phyloP scores from a whole-genome alignment of 2,113 vertebrate species.

The Lamprotornis superbus region DNA sequence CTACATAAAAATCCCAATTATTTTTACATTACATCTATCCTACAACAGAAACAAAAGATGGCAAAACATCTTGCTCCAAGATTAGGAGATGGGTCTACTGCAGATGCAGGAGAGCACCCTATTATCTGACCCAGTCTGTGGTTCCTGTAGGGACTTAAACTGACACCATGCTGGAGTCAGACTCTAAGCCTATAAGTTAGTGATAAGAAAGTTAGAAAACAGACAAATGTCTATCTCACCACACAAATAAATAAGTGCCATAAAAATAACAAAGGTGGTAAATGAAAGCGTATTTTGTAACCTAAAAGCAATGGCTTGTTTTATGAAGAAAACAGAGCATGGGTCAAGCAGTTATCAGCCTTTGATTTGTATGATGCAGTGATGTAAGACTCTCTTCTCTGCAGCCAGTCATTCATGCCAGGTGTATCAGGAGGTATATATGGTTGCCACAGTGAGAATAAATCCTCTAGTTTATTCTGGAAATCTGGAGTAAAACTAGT shows the following conservation, averaged over 20 bases:
- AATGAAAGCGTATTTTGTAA: neutral
- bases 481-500: neutral
- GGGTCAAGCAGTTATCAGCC: neutral
- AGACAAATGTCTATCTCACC: neutral
- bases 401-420: neutral
- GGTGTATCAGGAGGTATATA: neutral
- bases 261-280: neutral
- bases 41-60: neutral
- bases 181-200: neutral
- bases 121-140: accelerated
- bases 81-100: neutral
- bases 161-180: neutral
- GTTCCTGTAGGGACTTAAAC: neutral
- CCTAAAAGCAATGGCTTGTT: neutral
- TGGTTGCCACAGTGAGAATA: neutral
- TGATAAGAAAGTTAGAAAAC: neutral
- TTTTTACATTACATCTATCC: neutral
- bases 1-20: neutral
- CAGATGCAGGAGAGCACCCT: neutral
- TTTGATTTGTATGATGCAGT: neutral
- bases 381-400: neutral
- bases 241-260: neutral
- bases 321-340: neutral
- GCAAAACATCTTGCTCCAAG: neutral
- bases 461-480: neutral